Evolutionary conservation across 1,140 invertebrate genomes (phyloP).

Genomic region (Papilio glaucus): DNA sequence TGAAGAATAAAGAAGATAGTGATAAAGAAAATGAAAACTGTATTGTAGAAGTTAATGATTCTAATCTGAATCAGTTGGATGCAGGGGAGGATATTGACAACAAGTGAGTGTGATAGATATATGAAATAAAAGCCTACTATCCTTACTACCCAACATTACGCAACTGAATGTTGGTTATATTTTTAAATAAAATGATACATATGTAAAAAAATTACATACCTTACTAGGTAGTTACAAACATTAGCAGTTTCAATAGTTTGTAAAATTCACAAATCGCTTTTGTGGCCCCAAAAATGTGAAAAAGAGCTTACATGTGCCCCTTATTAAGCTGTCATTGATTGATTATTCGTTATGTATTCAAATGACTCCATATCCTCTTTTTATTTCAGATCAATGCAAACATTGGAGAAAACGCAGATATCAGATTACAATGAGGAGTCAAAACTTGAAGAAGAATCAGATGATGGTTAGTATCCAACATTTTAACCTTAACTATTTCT

Average conservation of each 20-base stretch:
- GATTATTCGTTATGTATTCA: too few species aligned
- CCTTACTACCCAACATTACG: neutral
- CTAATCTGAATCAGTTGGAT: conserved; percentile 66
- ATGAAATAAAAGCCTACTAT: neutral
- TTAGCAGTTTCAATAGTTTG: too few species aligned
- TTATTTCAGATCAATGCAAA: conserved; percentile 62
- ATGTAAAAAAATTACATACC: too few species aligned
- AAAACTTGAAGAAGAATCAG: conserved; percentile 64
- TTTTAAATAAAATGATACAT: too few species aligned
- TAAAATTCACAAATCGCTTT: too few species aligned
- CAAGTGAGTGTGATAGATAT: conserved; percentile 54
- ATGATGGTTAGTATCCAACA: conserved; percentile 55
- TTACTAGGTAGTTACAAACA: too few species aligned
- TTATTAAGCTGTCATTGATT: too few species aligned
- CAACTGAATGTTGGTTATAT: neutral
- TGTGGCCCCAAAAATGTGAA: too few species aligned
- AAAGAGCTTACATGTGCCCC: too few species aligned
- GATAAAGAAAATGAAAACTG: conserved; percentile 52
- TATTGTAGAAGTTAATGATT: conserved; percentile 57
- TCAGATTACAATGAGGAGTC: conserved; percentile 62
- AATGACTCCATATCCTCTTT: too few species aligned
- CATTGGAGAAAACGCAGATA: conserved; percentile 57
- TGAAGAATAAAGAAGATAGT: conserved; percentile 56
- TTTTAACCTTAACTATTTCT: neutral
- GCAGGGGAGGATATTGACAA: conserved; percentile 49